These are phyloP conservation scores for Melanaphis sacchari DNA, from an alignment of 1,140 invertebrate genomes.

Conservation along the genomic window DNA sequence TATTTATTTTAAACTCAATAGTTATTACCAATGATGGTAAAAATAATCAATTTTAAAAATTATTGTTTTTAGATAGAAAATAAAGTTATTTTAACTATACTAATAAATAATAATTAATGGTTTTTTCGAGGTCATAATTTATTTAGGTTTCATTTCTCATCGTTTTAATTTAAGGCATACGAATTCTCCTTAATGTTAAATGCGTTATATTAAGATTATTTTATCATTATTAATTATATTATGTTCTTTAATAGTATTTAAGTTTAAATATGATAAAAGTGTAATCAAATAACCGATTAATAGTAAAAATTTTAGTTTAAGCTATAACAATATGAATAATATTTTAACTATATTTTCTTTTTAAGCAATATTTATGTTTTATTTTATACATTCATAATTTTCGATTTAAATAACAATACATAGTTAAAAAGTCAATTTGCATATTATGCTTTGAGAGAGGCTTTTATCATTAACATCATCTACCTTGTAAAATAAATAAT, in stretches of 20 bases:
- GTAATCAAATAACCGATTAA: background rate
- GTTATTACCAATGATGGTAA: background rate
- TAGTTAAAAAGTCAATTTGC: background rate
- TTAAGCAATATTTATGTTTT: background rate
- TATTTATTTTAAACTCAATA: background rate
- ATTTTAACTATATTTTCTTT: background rate
- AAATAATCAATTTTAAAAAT: background rate
- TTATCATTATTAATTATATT: background rate
- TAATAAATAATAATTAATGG: background rate
- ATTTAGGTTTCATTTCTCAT: background rate
- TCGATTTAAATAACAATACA: background rate
- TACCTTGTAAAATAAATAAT: background rate
- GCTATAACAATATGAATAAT: background rate
- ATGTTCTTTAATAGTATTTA: background rate
- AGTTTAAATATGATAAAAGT: background rate
- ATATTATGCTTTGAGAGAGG: background rate
- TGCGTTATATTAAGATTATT: background rate
- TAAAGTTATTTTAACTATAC: too few species aligned
- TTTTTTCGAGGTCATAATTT: background rate
- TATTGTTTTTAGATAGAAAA: background rate
- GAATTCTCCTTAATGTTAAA: background rate
- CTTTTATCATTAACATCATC: background rate
- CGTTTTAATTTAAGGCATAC: background rate
- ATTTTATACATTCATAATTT: background rate
- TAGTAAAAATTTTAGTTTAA: background rate